Conservation (phyloP, 2,113 vertebrate species). For the Loxodonta africana region DNA sequence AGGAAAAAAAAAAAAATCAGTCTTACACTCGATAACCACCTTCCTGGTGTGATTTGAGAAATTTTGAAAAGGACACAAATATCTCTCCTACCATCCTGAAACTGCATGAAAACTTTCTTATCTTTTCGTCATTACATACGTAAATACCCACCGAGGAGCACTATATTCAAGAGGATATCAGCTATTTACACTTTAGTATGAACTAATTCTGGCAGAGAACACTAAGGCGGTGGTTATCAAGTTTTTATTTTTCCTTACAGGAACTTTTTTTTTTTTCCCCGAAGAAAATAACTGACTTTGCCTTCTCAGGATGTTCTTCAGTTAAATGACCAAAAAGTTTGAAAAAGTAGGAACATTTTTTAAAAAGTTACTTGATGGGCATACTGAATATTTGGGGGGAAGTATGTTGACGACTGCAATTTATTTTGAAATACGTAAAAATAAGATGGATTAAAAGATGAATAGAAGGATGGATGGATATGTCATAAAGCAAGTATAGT, state of each 20-base stretch:
- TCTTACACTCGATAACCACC: not conserved
- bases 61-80: slow-evolving; percentile 34
- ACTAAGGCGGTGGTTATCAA: not conserved
- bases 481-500: not conserved
- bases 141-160: not conserved
- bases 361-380: not conserved
- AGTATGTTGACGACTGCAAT: not conserved
- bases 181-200: not conserved
- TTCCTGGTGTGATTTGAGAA: not conserved
- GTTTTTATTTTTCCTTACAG: not conserved
- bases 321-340: not conserved
- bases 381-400: slow-evolving; percentile 36
- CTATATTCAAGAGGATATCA: not conserved
- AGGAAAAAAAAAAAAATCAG: not conserved
- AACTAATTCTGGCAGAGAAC: slow-evolving; percentile 30
- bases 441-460: not conserved
- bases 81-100: not conserved
- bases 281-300: slow-evolving; percentile 45
- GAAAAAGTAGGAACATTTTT: not conserved
- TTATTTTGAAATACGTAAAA: slow-evolving; percentile 29
- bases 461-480: not conserved
- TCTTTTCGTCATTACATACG: not conserved
- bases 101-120: not conserved
- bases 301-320: not conserved
- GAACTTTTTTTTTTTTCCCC: not conserved